Evolutionary conservation across 2,888 invertebrate genomes (phyloP), one percentile per base, ranked within the genome.

Genomic region (Cryptocheilus praepositus): DNA sequence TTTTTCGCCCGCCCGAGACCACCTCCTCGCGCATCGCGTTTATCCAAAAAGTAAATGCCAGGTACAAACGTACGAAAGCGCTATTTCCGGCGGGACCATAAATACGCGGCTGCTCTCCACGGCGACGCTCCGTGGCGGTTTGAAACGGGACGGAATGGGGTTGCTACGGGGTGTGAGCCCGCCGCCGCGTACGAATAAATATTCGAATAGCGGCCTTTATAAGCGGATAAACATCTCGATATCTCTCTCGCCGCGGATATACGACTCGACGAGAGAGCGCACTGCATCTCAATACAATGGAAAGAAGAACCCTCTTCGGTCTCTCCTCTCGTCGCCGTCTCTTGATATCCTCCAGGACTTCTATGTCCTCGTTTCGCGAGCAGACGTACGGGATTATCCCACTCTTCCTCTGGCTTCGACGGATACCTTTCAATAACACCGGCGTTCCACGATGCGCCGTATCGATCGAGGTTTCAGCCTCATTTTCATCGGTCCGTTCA

Each of bases 201-300:
- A 79, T 80, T 77, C 81, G 74, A 63, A 79, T 72, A 66, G 75
- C 67, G 67, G 69, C 65, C 68, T 73, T 81, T 80, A 81, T 74
- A 81, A 82, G 69, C 75, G 77, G 80, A 80, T 81, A 80, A 82
- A 82, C 77, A 82, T 81, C 82, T 81, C 77, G 79, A 80, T 82
- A 80, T 81, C 79, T 79, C 75, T 59, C 57, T 43, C 61, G 19
- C 16, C n/a, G 70, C 46, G 67, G 72, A 64, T 63, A 64, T 53
- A 61, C 49, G 55, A 7, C 18, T 61, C 61, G 59, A 61, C 36
- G 22, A 64, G 67, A 36, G 61, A 43, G 60, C 52, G 63, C 58
- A 22, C 53, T 68, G 74, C 67, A 67, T 78, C 63, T 64, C 76
- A 67, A 67, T 71, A 72, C 74, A 68, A 74, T 71, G 63, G 61